Percentiles rank a stretch among this genome's conserved stretches.
These are phyloP conservation scores for Sorex araneus DNA, from an alignment of 2,113 vertebrate species.

Conservation along the genomic window DNA sequence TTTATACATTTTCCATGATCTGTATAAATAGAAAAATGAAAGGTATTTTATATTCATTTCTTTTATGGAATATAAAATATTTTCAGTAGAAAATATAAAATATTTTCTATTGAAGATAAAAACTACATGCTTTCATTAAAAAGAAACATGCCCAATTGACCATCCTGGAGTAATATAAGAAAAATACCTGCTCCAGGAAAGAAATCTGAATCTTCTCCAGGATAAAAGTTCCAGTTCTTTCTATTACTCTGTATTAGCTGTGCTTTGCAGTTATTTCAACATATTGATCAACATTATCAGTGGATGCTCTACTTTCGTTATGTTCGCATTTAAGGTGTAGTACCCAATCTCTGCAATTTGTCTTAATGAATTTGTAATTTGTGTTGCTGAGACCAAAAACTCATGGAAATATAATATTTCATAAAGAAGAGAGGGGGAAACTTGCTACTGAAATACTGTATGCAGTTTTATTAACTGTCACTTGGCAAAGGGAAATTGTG, in stretches of 20 bases:
- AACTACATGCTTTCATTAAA: not conserved
- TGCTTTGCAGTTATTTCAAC: not conserved
- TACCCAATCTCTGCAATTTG: not conserved
- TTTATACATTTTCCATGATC: not conserved
- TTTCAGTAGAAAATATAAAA: not conserved
- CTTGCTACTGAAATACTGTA: not conserved
- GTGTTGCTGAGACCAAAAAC: not conserved
- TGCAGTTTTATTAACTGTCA: not conserved
- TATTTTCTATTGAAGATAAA: slow-evolving; percentile 41
- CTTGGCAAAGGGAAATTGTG: not conserved
- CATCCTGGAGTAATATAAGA: not conserved
- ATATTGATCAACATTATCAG: not conserved
- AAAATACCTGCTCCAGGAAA: not conserved
- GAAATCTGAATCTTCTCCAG: slow-evolving; percentile 1
- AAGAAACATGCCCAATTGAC: slow-evolving; percentile 38
- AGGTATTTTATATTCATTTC: not conserved
- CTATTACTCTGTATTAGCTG: not conserved
- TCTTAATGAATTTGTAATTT: slow-evolving; percentile 37
- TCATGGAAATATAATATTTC: not conserved
- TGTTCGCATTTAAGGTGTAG: slow-evolving; percentile 25
- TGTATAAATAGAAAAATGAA: not conserved
- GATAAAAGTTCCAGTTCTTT: slow-evolving; percentile 11
- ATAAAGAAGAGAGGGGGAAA: not conserved
- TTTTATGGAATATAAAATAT: slow-evolving; percentile 18
- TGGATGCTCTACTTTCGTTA: not conserved